phyloP scores from a whole-genome alignment of 2,797 vertebrate species.

The Psittacula derbiana region DNA sequence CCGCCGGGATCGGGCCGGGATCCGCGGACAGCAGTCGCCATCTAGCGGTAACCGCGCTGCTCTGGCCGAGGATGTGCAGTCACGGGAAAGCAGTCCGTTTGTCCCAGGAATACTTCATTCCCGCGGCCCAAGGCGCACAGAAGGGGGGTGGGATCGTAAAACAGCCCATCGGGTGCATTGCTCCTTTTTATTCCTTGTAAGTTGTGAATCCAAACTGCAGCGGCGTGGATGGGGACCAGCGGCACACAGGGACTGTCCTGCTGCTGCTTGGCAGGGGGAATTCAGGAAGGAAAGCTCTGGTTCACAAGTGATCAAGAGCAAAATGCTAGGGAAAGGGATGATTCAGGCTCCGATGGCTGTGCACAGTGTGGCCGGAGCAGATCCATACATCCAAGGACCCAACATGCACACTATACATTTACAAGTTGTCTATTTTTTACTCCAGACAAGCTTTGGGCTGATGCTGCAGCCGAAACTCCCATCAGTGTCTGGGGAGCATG shows the following conservation, averaged over 20 bases:
- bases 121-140: background rate
- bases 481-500: background rate
- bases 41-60: conserved; percentile 9
- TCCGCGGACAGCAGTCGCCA: background rate
- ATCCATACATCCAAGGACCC: accelerated
- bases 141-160: background rate
- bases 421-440: background rate
- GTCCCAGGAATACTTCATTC: too few relatives aligned
- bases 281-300: background rate
- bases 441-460: background rate
- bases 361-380: accelerated
- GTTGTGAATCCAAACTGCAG: accelerated
- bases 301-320: accelerated
- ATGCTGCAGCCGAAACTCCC: background rate
- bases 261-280: background rate
- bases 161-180: accelerated
- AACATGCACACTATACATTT: accelerated
- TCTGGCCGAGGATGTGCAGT: background rate
- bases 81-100: accelerated
- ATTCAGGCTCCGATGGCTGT: accelerated
- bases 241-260: accelerated
- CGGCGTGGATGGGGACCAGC: background rate
- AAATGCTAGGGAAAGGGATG: background rate
- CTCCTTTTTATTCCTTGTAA: background rate
- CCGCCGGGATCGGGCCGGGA: background rate